Percentiles rank a stretch among this genome's conserved stretches.
phyloP scores from a whole-genome alignment of 1,140 invertebrate genomes.

The Holotrichia oblita region DNA sequence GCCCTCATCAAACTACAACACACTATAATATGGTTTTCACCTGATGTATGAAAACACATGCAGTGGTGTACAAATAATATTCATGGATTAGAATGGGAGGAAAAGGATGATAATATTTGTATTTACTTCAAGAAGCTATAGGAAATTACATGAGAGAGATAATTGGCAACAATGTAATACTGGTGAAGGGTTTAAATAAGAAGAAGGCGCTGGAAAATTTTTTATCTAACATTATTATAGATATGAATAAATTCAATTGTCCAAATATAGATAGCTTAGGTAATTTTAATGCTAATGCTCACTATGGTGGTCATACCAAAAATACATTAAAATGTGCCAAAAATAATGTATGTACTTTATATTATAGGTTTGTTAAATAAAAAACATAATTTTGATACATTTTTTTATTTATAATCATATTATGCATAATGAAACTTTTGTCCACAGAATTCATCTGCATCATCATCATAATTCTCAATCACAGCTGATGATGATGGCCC shows the following conservation, averaged over 20 bases:
- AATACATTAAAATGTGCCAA: not conserved
- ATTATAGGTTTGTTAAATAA: not conserved
- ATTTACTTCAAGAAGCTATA: not conserved
- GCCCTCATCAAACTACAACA: not conserved
- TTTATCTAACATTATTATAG: not conserved
- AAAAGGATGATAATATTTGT: not conserved
- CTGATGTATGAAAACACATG: not conserved
- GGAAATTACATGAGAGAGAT: not conserved
- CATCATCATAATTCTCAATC: too few species aligned
- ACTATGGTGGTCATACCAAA: not conserved
- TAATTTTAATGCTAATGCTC: not conserved
- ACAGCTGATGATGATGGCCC: too few species aligned
- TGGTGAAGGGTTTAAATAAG: constrained; percentile 5
- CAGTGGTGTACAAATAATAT: not conserved
- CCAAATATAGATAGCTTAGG: not conserved
- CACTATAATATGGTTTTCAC: not conserved
- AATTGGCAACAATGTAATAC: not conserved
- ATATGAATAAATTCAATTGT: not conserved
- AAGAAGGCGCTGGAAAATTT: not conserved
- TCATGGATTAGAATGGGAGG: not conserved
- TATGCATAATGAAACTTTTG: too few species aligned
- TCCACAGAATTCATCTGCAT: too few species aligned
- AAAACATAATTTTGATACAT: too few species aligned
- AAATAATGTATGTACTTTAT: not conserved
- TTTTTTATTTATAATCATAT: too few species aligned